Evolutionary conservation across 2,888 invertebrate genomes (phyloP), one percentile per base, ranked within the genome.

Genomic region (Diloba caeruleocephala): DNA sequence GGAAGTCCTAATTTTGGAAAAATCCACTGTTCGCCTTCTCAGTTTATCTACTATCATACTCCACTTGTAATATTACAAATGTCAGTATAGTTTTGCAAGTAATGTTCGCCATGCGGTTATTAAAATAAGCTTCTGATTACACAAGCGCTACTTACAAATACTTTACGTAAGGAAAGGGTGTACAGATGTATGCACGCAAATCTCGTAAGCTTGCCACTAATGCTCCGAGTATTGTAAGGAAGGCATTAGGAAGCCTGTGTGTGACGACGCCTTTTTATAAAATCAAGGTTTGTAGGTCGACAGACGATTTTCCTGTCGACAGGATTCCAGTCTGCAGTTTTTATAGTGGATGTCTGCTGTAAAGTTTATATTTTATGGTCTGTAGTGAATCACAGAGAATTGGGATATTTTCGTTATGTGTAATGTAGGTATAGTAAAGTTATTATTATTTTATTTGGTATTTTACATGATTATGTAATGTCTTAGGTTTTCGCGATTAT

Each of bases 201-300:
- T 48, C 55, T 42, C 31, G 43, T 65, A 58, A 63, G 58, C 56
- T 49, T n/a, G 17, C 45, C 38, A 36, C 29, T 64, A 63, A 60
- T 60, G 55, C 64, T 32, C 32, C 23, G 25, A 41, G 45, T 36
- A 49, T 51, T 53, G 68, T 68, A 57, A 63, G 59, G 62, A 60
- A 59, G 52, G 68, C 46, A 71, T 73, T 73, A 62, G 39, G 63
- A 73, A 73, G 68, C 71, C 68, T 38, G 21, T 14, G 10, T n/a
- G 36, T 31, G 39, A 9, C 32, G 44, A 7, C 19, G 25, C 42
- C 29, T 64, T 43, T 51, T 46, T 28, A 38, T 13, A 34, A 33
- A 28, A 39, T 45, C 33, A 52, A 53, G 53, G 66, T 53, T 53
- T 53, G 44, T 65, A 26, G 33, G 25, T 3, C 43, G 19, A 28